Conservation (phyloP, 1,140 invertebrate species). For the Lepidurus arcticus region DNA sequence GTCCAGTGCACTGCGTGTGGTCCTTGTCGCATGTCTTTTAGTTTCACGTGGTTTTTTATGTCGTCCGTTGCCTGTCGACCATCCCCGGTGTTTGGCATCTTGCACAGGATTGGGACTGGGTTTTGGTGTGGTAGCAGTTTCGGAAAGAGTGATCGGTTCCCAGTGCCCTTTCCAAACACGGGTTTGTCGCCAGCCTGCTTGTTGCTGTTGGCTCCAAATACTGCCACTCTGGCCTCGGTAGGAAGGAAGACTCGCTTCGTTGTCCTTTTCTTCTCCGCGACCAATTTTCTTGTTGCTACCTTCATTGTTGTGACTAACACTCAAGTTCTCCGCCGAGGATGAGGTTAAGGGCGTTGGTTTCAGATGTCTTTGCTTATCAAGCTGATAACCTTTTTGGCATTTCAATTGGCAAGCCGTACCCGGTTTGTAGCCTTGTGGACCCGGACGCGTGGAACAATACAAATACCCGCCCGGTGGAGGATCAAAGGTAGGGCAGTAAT, state of each 20-base stretch:
- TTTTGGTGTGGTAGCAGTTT: neutral
- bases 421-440: constrained; percentile 38
- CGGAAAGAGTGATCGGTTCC: neutral
- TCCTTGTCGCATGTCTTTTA: neutral
- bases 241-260: constrained; percentile 12
- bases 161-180: constrained; percentile 27
- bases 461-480: constrained; percentile 45
- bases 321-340: neutral
- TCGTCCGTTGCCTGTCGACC: neutral
- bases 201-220: too few species aligned
- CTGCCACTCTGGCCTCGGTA: neutral
- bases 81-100: neutral
- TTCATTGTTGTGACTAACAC: neutral
- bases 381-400: constrained; percentile 50
- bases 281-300: neutral
- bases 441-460: constrained; percentile 43
- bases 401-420: constrained; percentile 54
- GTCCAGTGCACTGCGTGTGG: constrained; percentile 14
- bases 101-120: neutral
- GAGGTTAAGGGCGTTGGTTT: neutral
- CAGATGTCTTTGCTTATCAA: constrained; percentile 38
- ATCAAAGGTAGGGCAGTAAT: constrained; percentile 41
- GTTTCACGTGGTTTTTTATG: neutral
- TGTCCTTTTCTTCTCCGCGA: neutral
- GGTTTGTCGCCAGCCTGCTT: constrained; percentile 31